Percentiles rank a stretch among this genome's conserved stretches.
Evolutionary conservation across 1,140 invertebrate species (phyloP).

Genomic region (Neotoxoptera formosana): DNA sequence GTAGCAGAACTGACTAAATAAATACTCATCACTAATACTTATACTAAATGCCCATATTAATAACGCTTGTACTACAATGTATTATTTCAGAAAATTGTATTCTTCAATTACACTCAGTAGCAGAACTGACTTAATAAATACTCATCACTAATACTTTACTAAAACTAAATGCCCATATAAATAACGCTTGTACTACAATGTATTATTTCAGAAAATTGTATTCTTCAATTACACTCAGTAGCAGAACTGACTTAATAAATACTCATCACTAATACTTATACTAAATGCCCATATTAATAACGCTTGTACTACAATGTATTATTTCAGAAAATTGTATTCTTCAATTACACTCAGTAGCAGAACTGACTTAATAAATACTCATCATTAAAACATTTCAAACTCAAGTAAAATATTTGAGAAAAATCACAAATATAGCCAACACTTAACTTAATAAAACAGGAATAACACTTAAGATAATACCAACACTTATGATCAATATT

Average conservation of each 20-base stretch:
- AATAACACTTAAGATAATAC: not conserved
- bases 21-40: not conserved
- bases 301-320: not conserved
- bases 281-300: not conserved
- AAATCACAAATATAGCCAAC: not conserved
- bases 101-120: slow-evolving; percentile 17
- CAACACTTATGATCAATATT: slow-evolving; percentile 15
- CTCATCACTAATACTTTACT: not conserved
- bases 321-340: not conserved
- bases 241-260: slow-evolving; percentile 27
- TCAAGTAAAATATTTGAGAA: not conserved
- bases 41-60: too few relatives aligned
- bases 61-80: not conserved
- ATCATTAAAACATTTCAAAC: not conserved
- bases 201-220: not conserved
- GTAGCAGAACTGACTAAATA: slow-evolving; percentile 41
- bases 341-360: slow-evolving; percentile 38
- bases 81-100: not conserved
- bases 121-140: not conserved
- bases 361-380: slow-evolving; percentile 21
- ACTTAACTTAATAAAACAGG: not conserved
- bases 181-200: not conserved
- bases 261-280: not conserved
- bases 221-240: slow-evolving; percentile 24
- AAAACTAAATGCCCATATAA: not conserved